phyloP scores from a whole-genome alignment of 2,888 invertebrate genomes.

The Colostygia pectinataria region DNA sequence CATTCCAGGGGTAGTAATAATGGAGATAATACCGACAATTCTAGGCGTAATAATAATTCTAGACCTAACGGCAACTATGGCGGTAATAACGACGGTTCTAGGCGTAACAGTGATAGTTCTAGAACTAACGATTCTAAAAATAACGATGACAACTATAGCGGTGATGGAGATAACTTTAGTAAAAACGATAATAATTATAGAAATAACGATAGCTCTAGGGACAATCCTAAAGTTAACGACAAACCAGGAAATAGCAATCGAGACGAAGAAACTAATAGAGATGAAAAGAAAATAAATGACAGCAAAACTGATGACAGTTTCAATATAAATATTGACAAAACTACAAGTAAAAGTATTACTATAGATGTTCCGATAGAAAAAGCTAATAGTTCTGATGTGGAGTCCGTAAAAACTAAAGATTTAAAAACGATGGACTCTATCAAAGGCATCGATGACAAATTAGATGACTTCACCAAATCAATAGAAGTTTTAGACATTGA shows the following conservation, averaged over 20 bases:
- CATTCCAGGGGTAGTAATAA: constrained; percentile 3
- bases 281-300: constrained; percentile 61
- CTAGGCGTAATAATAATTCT: neutral
- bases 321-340: constrained; percentile 39
- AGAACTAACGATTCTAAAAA: neutral
- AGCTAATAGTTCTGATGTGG: constrained; percentile 49
- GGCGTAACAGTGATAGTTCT: neutral
- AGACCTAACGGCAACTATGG: neutral
- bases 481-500: constrained; percentile 75
- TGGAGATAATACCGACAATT: constrained; percentile 1
- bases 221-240: constrained; percentile 29
- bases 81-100: neutral
- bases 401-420: constrained; percentile 46
- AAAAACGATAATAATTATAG: constrained; percentile 4
- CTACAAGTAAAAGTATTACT: constrained; percentile 31
- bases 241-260: constrained; percentile 18
- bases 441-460: constrained; percentile 72
- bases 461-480: constrained; percentile 67
- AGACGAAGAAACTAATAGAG: constrained; percentile 39
- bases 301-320: constrained; percentile 46
- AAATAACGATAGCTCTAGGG: constrained; percentile 37
- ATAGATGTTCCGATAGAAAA: constrained; percentile 38
- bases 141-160: constrained; percentile 4
- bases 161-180: neutral
- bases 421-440: constrained; percentile 51